phyloP scores from a whole-genome alignment of 2,113 vertebrate species.

The Planiliza haematocheilus region DNA sequence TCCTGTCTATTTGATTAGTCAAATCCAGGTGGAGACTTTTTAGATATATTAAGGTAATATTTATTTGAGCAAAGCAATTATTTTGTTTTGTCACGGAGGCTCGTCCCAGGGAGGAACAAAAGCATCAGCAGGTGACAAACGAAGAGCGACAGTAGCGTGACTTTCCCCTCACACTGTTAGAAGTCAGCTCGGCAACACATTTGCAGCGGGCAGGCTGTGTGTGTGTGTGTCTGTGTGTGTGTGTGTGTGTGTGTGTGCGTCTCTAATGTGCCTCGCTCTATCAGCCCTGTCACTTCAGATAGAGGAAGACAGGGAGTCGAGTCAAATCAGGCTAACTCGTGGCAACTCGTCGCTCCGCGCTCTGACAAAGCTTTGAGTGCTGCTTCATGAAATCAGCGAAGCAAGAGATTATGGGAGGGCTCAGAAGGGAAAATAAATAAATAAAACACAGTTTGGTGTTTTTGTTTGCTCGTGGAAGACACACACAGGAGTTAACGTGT shows the following conservation, averaged over 20 bases:
- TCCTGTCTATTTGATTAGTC: too few relatives aligned
- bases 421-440: too few relatives aligned
- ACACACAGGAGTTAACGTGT: too few relatives aligned
- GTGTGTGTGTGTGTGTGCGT: conserved; percentile 14
- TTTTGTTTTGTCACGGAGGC: conserved; percentile 7
- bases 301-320: conserved; percentile 52
- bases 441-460: too few relatives aligned
- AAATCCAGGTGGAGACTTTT: too few relatives aligned
- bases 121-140: conserved; percentile 36
- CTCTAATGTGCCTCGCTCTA: conserved; percentile 18
- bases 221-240: conserved; percentile 3
- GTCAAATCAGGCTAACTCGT: conserved; percentile 46
- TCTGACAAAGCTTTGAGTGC: conserved; percentile 23
- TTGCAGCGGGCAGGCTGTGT: too few relatives aligned
- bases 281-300: conserved; percentile 62
- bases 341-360: neutral
- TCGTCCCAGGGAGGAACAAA: neutral
- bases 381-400: conserved; percentile 20
- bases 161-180: conserved; percentile 6
- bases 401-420: conserved; percentile 38
- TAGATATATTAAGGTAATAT: neutral
- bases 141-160: conserved; percentile 38
- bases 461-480: conserved; percentile 1
- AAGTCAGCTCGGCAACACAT: conserved; percentile 23
- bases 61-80: neutral